Evolutionary conservation across 2,113 vertebrate genomes (phyloP).

Genomic region (Abramis brama): DNA sequence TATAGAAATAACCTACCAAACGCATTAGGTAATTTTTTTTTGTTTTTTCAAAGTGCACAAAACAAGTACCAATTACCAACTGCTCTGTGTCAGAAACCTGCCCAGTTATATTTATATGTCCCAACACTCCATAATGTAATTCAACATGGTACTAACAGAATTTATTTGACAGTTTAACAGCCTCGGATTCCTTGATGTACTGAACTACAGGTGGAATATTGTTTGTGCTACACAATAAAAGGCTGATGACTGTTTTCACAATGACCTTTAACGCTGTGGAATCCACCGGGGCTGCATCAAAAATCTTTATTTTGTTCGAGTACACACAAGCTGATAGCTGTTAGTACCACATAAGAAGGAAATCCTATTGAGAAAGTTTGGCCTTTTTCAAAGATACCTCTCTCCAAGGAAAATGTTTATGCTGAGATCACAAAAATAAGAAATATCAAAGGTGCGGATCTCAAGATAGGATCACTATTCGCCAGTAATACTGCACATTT

Average conservation of each 20-base stretch:
- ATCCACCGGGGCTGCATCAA: constrained; percentile 9
- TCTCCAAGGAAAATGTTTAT: constrained; percentile 8
- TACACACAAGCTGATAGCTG: neutral
- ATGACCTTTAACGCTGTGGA: neutral
- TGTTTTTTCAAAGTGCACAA: neutral
- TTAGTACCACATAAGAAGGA: neutral
- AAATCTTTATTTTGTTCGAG: neutral
- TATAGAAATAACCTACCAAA: neutral
- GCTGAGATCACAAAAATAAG: constrained; percentile 1
- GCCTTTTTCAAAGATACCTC: constrained; percentile 29
- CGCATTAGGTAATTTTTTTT: neutral
- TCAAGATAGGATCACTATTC: constrained; percentile 12
- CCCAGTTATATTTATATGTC: neutral
- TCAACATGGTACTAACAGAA: neutral
- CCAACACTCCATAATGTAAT: neutral
- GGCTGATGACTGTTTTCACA: constrained; percentile 23
- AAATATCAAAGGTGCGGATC: constrained; percentile 19
- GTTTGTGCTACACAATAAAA: constrained; percentile 19
- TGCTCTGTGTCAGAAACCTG: neutral
- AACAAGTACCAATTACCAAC: neutral
- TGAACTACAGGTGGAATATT: constrained; percentile 1
- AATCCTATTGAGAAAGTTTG: constrained; percentile 11
- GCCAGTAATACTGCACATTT: neutral
- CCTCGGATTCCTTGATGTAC: neutral
- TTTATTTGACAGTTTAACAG: constrained; percentile 13